Evolutionary conservation across 2,113 vertebrate species (phyloP), one percentile per base, ranked within the genome.

Genomic region (Cephalopholis sonnerati): DNA sequence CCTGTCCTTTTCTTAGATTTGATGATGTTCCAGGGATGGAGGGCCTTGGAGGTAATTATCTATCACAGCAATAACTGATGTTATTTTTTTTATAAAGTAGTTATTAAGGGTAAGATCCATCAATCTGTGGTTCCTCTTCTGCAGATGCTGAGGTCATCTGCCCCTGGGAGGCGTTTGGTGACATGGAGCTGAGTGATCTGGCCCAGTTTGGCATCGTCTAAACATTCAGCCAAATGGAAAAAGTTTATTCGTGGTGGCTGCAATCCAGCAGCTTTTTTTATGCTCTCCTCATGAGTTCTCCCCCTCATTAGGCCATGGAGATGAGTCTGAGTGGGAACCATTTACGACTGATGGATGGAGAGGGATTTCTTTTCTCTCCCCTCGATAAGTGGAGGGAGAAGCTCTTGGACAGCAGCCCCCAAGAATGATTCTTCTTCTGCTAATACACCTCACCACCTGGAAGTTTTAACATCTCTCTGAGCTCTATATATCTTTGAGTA

Each of bases 101-200:
- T 20, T 0, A 2, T 15, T 50, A 1, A 24, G 24, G 36, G 15
- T 7, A 1, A 71, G 15, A 9, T 16, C 7, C 17, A 15, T 24
- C 27, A 44, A 36, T 2, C 2, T 3, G 0, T 13, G 39, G 16
- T 66, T 75, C 16, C 51, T 78, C 5, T 68, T 27, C 54, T 32
- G 32, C 50, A 91, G 87, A 73, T 3, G 65, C 65, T 0, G 67
- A 27, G 6, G 96, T 97, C 74, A 93, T 97, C 92, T 97, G 97
- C 72, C 97, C 97, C 2, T 97, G 97, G 97, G 96, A 97, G 90
- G 96, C 96, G 75, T 97, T 97, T 91, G 97, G 95, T 76, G 97
- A 97, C 86, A 90, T 97, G 95, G 96, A 97, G 89, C 95, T 98
- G 81, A 96, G 96, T 0, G 97, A 98, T 62, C 91, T 97, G 93